Conservation (phyloP, 2,888 invertebrate genomes). For the Dasypolia templi region DNA sequence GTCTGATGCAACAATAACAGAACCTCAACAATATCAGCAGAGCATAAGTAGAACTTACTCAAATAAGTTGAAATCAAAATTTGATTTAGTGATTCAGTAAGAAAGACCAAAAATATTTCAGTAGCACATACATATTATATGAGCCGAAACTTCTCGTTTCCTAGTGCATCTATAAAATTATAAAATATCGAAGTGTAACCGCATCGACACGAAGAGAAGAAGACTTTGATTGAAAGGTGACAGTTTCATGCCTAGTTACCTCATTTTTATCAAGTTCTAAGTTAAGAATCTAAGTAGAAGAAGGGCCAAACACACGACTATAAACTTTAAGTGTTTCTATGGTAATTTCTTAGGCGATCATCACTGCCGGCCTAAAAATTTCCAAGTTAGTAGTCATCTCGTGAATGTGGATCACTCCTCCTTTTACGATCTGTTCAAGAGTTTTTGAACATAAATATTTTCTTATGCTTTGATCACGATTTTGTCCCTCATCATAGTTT, state of each 20-base stretch:
- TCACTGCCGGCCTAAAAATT: background rate
- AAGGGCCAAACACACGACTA: background rate
- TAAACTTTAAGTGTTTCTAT: slow-evolving; percentile 23
- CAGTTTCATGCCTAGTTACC: background rate
- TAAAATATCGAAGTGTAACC: too few species aligned
- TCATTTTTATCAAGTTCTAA: background rate
- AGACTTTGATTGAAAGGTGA: slow-evolving; percentile 1
- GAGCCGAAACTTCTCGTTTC: too few species aligned
- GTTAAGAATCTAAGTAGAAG: background rate
- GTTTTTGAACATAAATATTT: slow-evolving; percentile 53
- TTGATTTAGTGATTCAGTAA: too few species aligned
- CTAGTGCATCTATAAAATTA: too few species aligned
- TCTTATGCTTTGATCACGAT: slow-evolving; percentile 49
- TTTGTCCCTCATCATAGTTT: slow-evolving; percentile 61
- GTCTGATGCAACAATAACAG: too few species aligned
- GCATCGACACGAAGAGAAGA: too few species aligned
- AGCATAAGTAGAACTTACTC: too few species aligned
- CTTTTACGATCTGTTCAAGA: slow-evolving; percentile 54
- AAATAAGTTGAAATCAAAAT: too few species aligned
- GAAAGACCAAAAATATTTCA: too few species aligned
- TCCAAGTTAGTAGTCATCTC: slow-evolving; percentile 14
- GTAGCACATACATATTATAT: too few species aligned
- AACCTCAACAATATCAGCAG: too few species aligned
- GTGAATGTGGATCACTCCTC: slow-evolving; percentile 19
- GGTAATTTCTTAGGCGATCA: slow-evolving; percentile 23